phyloP scores from a whole-genome alignment of 1,140 invertebrate genomes.

The Pentalonia nigronervosa region DNA sequence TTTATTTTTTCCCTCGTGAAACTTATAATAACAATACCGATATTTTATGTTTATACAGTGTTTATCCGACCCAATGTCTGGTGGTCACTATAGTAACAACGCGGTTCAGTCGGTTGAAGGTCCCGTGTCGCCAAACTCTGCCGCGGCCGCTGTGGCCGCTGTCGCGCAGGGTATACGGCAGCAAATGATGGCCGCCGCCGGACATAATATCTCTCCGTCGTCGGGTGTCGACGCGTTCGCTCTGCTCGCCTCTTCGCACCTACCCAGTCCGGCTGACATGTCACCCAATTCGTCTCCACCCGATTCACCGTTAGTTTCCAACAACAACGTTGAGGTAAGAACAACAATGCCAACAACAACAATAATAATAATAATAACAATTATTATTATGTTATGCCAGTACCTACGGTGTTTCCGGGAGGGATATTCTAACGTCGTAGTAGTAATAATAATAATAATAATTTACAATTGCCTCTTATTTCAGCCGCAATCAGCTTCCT shows the following conservation, averaged over 20 bases:
- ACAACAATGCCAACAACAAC: not conserved
- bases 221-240: constrained; percentile 50
- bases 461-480: not conserved
- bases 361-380: not conserved
- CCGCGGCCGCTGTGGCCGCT: constrained; percentile 74
- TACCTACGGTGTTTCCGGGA: not conserved
- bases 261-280: constrained; percentile 64
- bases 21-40: constrained; percentile 26
- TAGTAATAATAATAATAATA: not conserved
- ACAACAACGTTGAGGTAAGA: constrained; percentile 60
- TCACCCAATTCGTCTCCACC: constrained; percentile 58
- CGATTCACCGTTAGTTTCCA: constrained; percentile 59
- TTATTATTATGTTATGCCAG: not conserved
- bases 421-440: not conserved
- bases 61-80: constrained; percentile 45
- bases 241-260: constrained; percentile 65
- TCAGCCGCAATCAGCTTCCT: not conserved
- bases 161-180: constrained; percentile 76
- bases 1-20: not conserved
- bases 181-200: constrained; percentile 74
- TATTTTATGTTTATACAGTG: constrained; percentile 51
- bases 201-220: constrained; percentile 45
- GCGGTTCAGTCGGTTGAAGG: constrained; percentile 57
- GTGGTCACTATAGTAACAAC: constrained; percentile 56
- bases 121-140: constrained; percentile 69